Evolutionary conservation across 2,797 vertebrate genomes (phyloP).

Genomic region (Anisognathus igniventris): DNA sequence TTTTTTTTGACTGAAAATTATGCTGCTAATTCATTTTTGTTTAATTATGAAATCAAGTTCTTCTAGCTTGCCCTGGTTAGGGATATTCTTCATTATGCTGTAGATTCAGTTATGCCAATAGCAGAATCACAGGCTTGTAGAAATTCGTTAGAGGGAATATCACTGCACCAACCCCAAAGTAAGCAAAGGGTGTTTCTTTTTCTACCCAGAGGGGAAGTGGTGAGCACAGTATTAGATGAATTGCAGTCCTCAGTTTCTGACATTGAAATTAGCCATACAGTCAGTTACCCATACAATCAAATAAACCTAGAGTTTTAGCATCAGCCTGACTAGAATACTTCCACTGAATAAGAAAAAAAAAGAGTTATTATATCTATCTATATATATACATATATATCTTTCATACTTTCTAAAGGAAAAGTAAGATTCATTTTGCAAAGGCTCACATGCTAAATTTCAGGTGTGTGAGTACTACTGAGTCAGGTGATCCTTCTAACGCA

Average conservation of each 20-base stretch:
- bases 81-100: not conserved
- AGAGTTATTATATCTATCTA: not conserved
- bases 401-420: not conserved
- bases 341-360: not conserved
- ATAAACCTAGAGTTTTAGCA: not conserved
- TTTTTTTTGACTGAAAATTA: not conserved
- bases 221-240: not conserved
- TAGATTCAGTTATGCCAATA: not conserved
- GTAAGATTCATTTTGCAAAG: not conserved
- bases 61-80: not conserved
- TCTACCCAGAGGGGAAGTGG: not conserved
- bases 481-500: not conserved
- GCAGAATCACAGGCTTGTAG: not conserved
- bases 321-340: not conserved
- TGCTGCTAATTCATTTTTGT: not conserved
- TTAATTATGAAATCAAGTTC: not conserved
- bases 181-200: not conserved
- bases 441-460: not conserved
- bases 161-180: not conserved
- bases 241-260: not conserved
- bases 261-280: not conserved
- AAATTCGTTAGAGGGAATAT: not conserved
- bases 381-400: not conserved
- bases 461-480: not conserved
- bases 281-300: not conserved